Evolutionary conservation across 2,888 invertebrate species (phyloP).

Genomic region (Mamestra brassicae): DNA sequence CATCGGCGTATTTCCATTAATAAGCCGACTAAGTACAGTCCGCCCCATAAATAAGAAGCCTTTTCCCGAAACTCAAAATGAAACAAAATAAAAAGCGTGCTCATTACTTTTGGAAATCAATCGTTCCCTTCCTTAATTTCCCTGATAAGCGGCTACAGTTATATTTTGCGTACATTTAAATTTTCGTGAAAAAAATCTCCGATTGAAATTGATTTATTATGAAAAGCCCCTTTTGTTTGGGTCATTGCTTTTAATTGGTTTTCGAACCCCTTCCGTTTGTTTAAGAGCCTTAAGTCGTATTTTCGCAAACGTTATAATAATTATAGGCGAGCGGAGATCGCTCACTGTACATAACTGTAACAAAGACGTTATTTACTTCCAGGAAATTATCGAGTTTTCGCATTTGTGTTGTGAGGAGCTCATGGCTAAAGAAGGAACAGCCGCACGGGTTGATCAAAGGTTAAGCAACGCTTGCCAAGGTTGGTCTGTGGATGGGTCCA

Average conservation of each 20-base stretch:
- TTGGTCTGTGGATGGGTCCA: too few species aligned
- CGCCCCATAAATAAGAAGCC: not conserved
- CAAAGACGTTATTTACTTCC: not conserved
- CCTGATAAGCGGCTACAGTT: constrained; percentile 44
- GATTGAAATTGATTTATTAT: constrained; percentile 62
- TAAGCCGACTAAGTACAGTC: constrained; percentile 19
- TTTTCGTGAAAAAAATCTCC: constrained; percentile 37
- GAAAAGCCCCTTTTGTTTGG: constrained; percentile 64
- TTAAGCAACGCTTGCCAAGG: too few species aligned
- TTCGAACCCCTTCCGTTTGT: constrained; percentile 61
- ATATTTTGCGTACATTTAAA: constrained; percentile 49
- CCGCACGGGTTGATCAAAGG: too few species aligned
- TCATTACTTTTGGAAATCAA: constrained; percentile 37
- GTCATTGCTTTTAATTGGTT: constrained; percentile 66
- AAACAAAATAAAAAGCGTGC: constrained; percentile 15
- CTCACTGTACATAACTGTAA: not conserved
- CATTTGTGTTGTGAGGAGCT: too few species aligned
- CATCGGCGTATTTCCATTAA: constrained; percentile 19
- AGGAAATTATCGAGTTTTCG: not conserved
- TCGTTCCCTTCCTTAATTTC: constrained; percentile 25
- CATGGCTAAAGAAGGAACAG: too few species aligned
- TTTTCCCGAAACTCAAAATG: constrained; percentile 5
- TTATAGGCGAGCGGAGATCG: constrained; percentile 22
- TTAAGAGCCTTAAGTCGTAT: constrained; percentile 51
- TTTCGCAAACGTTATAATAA: constrained; percentile 37